Percentiles rank a stretch among this genome's conserved stretches.
Conservation (phyloP, 2,888 invertebrate species). For the Xanthostigma xanthostigma region DNA sequence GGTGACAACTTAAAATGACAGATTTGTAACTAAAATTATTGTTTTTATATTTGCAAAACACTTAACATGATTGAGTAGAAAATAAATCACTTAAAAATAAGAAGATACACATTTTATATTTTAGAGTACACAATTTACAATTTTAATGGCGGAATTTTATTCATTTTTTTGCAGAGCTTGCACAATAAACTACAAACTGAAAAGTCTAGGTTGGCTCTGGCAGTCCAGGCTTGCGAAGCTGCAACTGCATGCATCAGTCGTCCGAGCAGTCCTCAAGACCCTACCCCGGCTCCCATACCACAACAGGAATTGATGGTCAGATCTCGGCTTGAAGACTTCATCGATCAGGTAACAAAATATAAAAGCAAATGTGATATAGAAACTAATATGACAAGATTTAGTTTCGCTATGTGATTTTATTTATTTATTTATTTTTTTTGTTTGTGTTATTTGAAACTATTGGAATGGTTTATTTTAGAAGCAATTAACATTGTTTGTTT, state of each 20-base stretch:
- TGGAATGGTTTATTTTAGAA: background rate
- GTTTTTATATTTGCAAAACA: too few species aligned
- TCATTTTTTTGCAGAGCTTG: constrained; percentile 32
- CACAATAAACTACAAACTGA: constrained; percentile 81
- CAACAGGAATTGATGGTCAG: constrained; percentile 72
- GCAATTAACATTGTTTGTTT: too few species aligned
- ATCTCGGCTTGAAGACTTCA: constrained; percentile 75
- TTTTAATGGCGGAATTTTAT: constrained; percentile 3
- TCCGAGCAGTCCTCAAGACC: constrained; percentile 79
- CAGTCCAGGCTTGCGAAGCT: constrained; percentile 86
- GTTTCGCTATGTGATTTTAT: constrained; percentile 6
- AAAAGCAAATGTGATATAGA: too few species aligned
- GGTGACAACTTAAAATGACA: too few species aligned
- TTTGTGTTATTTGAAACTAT: constrained; percentile 5
- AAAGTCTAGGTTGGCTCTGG: constrained; percentile 69
- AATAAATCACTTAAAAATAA: too few species aligned
- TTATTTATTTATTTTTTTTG: too few species aligned
- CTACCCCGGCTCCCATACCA: constrained; percentile 71
- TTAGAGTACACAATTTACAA: background rate
- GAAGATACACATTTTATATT: too few species aligned
- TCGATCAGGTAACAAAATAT: constrained; percentile 57
- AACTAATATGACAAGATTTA: too few species aligned
- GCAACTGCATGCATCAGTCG: constrained; percentile 83
- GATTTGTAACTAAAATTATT: too few species aligned
- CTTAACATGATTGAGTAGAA: too few species aligned